A percentile compares a stretch with the other conserved stretches of the same genome.
Conservation (phyloP, 2,113 vertebrate genomes). For the Diadophis punctatus region DNA sequence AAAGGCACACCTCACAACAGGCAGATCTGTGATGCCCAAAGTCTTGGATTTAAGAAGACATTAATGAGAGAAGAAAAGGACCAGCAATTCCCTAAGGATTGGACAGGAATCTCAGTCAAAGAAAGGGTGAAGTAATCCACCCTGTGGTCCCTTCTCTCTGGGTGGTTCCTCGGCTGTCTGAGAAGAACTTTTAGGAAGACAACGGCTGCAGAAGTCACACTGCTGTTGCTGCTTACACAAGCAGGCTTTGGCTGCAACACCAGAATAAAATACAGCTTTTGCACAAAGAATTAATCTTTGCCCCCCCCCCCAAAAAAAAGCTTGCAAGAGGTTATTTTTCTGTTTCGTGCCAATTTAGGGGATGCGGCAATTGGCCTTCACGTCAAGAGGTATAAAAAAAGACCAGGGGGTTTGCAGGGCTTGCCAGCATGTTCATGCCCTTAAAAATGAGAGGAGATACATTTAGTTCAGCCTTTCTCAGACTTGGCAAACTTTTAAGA, state of each 20-base stretch:
- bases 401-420: not conserved
- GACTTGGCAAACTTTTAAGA: not conserved
- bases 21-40: not conserved
- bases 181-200: not conserved
- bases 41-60: not conserved
- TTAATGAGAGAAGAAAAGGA: not conserved
- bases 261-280: not conserved
- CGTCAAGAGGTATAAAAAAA: slow-evolving; percentile 22
- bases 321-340: not conserved
- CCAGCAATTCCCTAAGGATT: not conserved
- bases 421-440: not conserved
- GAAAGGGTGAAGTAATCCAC: no score
- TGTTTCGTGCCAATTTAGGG: not conserved
- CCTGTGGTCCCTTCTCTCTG: not conserved
- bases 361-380: not conserved
- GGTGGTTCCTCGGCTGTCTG: not conserved
- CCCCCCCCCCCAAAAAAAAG: not conserved
- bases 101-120: not conserved
- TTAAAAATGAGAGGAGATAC: not conserved
- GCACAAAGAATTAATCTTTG: not conserved
- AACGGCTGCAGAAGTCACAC: not conserved
- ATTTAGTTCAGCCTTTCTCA: not conserved
- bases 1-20: not conserved
- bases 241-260: not conserved
- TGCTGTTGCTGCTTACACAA: not conserved